Conservation (phyloP, 2,113 vertebrate species). For the Chaetorhynchus papuensis region DNA sequence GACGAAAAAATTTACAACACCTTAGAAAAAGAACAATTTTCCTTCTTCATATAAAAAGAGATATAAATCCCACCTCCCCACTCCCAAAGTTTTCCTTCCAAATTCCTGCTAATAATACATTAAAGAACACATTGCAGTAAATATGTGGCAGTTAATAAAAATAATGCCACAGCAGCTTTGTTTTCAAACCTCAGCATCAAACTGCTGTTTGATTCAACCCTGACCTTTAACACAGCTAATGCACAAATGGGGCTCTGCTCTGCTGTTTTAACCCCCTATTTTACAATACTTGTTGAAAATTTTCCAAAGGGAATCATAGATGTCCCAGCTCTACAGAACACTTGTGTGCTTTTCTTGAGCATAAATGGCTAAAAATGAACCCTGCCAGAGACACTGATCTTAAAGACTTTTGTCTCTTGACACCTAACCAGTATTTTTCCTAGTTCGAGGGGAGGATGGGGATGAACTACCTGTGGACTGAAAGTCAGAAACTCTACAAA, state of each 20-base stretch:
- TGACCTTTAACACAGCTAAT: not conserved
- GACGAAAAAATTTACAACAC: not conserved
- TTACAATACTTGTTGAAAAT: not conserved
- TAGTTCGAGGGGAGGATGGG: accelerated
- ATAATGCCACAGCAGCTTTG: not conserved
- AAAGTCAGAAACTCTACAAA: not conserved
- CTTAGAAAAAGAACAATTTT: not conserved
- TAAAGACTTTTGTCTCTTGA: not conserved
- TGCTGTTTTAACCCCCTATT: not conserved
- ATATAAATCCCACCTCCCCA: not conserved
- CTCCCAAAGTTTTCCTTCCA: not conserved
- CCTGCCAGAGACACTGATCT: not conserved
- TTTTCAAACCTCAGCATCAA: constrained; percentile 18
- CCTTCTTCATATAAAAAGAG: not conserved
- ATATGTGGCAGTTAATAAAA: not conserved
- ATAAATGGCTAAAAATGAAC: not conserved
- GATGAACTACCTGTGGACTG: not conserved
- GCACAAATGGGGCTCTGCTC: not conserved
- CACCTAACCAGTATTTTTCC: not conserved
- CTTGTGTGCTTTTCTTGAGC: not conserved
- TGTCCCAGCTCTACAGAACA: not conserved
- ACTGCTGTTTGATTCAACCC: not conserved
- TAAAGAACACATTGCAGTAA: not conserved
- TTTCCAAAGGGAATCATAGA: not conserved
- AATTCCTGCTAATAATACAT: not conserved